Percentiles rank a stretch among this genome's conserved stretches.
Evolutionary conservation across 2,888 invertebrate genomes (phyloP).

Genomic region (Orthosia gracilis): DNA sequence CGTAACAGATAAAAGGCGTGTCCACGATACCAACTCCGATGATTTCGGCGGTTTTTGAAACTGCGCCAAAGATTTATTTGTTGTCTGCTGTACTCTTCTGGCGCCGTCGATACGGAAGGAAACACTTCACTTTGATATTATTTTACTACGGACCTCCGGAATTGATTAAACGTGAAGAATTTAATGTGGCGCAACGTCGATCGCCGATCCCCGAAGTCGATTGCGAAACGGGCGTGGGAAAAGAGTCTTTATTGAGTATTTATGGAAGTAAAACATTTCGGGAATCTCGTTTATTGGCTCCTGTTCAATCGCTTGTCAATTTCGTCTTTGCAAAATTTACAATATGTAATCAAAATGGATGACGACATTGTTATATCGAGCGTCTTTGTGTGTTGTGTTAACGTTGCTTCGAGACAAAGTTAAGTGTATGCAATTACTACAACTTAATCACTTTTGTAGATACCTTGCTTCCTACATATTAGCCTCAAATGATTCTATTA

Average conservation of each 20-base stretch:
- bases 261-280: constrained; percentile 81
- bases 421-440: not conserved
- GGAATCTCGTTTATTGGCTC: constrained; percentile 81
- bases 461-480: constrained; percentile 7
- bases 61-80: constrained; percentile 88
- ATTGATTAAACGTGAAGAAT: constrained; percentile 89
- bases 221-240: constrained; percentile 81
- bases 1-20: constrained; percentile 90
- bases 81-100: constrained; percentile 79
- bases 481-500: constrained; percentile 52
- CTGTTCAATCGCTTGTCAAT: constrained; percentile 78
- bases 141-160: constrained; percentile 78
- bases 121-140: constrained; percentile 84
- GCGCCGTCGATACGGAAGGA: constrained; percentile 82
- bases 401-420: constrained; percentile 5
- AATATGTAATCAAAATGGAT: constrained; percentile 70
- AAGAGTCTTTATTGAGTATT: constrained; percentile 81
- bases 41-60: constrained; percentile 88
- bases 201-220: constrained; percentile 77
- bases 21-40: constrained; percentile 81
- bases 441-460: constrained; percentile 9
- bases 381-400: not conserved
- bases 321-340: constrained; percentile 74
- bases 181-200: constrained; percentile 84
- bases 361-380: constrained; percentile 12